These are phyloP conservation scores for Steromphala cineraria DNA, from an alignment of 2,888 invertebrate genomes.

Conservation along the genomic window DNA sequence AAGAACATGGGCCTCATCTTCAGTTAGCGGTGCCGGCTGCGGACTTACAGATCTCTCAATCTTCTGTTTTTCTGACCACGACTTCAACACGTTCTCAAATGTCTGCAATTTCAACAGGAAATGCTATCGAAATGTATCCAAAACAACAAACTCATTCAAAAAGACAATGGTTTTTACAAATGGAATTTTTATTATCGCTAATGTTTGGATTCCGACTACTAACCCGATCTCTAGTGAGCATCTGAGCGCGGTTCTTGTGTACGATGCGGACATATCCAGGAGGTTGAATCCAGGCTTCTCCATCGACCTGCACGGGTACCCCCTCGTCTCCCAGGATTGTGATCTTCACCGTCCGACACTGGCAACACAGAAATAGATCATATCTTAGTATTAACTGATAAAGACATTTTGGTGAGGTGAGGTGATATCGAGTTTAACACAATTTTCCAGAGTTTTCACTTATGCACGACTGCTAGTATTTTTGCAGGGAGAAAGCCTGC, in stretches of 20 bases:
- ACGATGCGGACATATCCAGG: slow-evolving; percentile 96
- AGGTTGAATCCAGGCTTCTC: slow-evolving; percentile 98
- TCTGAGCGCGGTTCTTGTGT: slow-evolving; percentile 97
- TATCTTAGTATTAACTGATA: too few relatives aligned
- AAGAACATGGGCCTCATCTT: slow-evolving; percentile 84
- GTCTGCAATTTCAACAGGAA: slow-evolving; percentile 77
- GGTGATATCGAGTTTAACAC: too few relatives aligned
- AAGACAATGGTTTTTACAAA: too few relatives aligned
- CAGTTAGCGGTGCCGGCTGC: slow-evolving; percentile 72
- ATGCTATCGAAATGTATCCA: too few relatives aligned
- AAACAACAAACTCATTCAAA: too few relatives aligned
- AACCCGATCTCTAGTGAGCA: slow-evolving; percentile 92
- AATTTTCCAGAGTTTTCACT: too few relatives aligned
- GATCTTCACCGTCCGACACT: slow-evolving; percentile 94
- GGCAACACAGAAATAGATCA: neutral
- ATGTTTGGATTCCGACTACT: slow-evolving; percentile 42
- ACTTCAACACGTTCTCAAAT: slow-evolving; percentile 90
- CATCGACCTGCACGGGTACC: slow-evolving; percentile 96
- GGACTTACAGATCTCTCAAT: slow-evolving; percentile 67
- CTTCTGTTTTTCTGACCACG: slow-evolving; percentile 89
- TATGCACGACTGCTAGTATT: too few relatives aligned
- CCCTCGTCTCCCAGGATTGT: slow-evolving; percentile 92
- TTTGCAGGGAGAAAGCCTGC: too few relatives aligned
- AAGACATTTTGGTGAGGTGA: too few relatives aligned
- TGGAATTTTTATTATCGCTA: too few relatives aligned